These are phyloP conservation scores for Leuctra nigra DNA, from an alignment of 2,888 invertebrate species.

Conservation along the genomic window DNA sequence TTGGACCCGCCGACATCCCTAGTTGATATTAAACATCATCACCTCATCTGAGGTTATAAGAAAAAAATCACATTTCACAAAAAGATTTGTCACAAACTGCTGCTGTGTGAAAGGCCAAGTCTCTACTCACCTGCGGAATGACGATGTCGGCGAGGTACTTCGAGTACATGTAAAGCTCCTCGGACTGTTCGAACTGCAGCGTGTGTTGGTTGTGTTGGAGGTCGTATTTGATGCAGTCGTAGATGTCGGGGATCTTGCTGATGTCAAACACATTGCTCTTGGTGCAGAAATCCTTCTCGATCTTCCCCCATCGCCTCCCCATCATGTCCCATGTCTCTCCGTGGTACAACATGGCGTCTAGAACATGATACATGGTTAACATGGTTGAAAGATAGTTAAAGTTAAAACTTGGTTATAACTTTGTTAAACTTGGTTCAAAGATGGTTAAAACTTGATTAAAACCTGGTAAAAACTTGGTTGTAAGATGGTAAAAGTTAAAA, in stretches of 20 bases:
- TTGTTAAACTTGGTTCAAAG: too few species aligned
- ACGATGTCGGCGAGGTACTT: slow-evolving; percentile 98
- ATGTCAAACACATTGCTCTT: slow-evolving; percentile 93
- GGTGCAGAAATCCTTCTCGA: slow-evolving; percentile 95
- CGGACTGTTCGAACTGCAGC: slow-evolving; percentile 84
- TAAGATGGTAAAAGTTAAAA: too few species aligned
- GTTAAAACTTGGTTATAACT: too few species aligned
- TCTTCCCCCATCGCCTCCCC: slow-evolving; percentile 95
- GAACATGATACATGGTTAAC: too few species aligned
- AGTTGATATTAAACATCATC: too few species aligned
- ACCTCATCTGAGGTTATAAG: too few species aligned
- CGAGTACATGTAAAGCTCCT: slow-evolving; percentile 89
- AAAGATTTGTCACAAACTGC: neutral
- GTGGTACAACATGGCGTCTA: slow-evolving; percentile 90
- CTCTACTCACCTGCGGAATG: slow-evolving; percentile 78
- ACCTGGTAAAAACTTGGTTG: too few species aligned
- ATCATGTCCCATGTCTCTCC: slow-evolving; percentile 99
- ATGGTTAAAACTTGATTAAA: too few species aligned
- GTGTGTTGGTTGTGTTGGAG: slow-evolving; percentile 96
- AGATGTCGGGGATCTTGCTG: slow-evolving; percentile 98
- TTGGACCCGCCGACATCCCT: too few species aligned
- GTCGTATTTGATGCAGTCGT: slow-evolving; percentile 99
- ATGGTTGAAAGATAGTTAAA: too few species aligned
- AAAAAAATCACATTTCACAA: too few species aligned
- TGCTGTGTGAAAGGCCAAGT: too few species aligned